phyloP scores from a whole-genome alignment of 2,797 vertebrate genomes.

The Bradypodion ventrale region DNA sequence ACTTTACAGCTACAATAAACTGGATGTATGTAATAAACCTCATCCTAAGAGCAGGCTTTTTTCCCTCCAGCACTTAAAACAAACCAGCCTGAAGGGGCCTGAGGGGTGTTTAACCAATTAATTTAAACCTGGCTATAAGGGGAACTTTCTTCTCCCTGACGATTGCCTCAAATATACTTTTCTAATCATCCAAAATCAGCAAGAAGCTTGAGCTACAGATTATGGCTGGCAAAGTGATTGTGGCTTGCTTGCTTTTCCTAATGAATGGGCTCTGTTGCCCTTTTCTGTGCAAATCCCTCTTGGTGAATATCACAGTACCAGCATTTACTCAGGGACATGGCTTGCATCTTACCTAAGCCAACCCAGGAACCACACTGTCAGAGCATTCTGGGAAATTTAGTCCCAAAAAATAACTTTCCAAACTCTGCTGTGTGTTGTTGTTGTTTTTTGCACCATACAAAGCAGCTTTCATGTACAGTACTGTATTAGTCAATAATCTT shows the following conservation, averaged over 20 bases:
- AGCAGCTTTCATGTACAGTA: too few relatives aligned
- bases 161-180: slow-evolving; percentile 73
- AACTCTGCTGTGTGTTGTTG: too few relatives aligned
- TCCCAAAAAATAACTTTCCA: too few relatives aligned
- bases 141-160: slow-evolving; percentile 72
- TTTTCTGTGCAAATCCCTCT: background rate
- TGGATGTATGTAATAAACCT: slow-evolving; percentile 39
- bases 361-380: too few relatives aligned
- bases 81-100: background rate
- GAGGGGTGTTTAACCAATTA: slow-evolving; percentile 72
- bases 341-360: background rate
- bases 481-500: too few relatives aligned
- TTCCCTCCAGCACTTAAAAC: slow-evolving; percentile 57
- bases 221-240: slow-evolving; percentile 57
- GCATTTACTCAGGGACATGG: background rate
- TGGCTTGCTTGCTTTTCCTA: slow-evolving; percentile 60
- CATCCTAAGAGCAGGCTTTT: slow-evolving; percentile 26
- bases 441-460: too few relatives aligned
- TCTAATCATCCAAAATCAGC: slow-evolving; percentile 54
- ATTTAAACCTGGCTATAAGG: slow-evolving; percentile 73
- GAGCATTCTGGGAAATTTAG: too few relatives aligned
- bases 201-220: slow-evolving; percentile 50
- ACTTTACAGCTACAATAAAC: slow-evolving; percentile 44
- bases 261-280: slow-evolving; percentile 56
- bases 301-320: slow-evolving; percentile 20